phyloP scores from a whole-genome alignment of 2,113 vertebrate species.

The Trichomycterus rosablanca region DNA sequence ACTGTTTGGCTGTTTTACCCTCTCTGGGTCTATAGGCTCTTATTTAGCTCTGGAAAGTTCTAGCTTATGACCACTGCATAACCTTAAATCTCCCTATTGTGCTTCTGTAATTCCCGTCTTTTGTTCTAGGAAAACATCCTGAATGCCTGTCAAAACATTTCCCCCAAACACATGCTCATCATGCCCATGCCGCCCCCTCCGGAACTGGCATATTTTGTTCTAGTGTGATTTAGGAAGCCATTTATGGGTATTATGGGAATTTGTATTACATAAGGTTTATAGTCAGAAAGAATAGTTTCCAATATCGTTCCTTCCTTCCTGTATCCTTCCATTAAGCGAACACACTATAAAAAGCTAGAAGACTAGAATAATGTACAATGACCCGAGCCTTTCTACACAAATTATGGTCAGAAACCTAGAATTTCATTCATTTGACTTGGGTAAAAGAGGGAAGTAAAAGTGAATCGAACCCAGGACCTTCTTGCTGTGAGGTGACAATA shows the following conservation, averaged over 20 bases:
- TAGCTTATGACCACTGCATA: slow-evolving; percentile 15
- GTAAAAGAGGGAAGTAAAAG: too few relatives aligned
- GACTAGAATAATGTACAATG: too few relatives aligned
- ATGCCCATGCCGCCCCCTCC: not conserved
- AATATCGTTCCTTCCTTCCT: slow-evolving; percentile 2
- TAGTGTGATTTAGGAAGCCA: slow-evolving; percentile 11
- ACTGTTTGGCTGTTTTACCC: slow-evolving; percentile 34
- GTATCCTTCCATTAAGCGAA: too few relatives aligned
- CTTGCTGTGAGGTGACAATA: too few relatives aligned
- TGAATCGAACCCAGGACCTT: too few relatives aligned
- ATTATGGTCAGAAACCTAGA: too few relatives aligned
- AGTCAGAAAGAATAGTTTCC: too few relatives aligned
- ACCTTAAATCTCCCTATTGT: slow-evolving; percentile 29
- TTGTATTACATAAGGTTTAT: too few relatives aligned
- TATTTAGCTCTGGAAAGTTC: slow-evolving; percentile 43
- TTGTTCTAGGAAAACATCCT: slow-evolving; percentile 34
- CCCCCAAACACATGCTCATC: not conserved
- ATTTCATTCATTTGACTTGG: too few relatives aligned
- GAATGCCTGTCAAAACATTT: slow-evolving; percentile 25
- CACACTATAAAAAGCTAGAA: too few relatives aligned
- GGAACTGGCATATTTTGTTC: slow-evolving; percentile 17
- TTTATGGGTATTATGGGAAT: not conserved
- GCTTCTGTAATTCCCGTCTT: slow-evolving; percentile 21
- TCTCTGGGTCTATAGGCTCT: not conserved
- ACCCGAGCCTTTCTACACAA: too few relatives aligned